Base-by-base conservation (phyloP, 2,888 invertebrate species). In the Epistrophella euchroma region DNA sequence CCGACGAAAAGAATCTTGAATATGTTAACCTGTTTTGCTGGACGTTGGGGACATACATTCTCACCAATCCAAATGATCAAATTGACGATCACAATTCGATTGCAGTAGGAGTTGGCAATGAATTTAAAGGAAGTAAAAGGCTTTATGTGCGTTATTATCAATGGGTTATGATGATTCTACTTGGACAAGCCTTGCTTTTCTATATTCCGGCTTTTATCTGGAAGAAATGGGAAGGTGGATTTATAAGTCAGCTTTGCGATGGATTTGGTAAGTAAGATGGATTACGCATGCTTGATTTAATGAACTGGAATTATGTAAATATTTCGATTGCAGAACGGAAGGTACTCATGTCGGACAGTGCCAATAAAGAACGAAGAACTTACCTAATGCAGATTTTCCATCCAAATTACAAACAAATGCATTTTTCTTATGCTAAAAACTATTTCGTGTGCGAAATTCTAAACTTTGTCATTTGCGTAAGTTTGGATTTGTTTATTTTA, bases 21-120 rank as follows among this genome's bases (percentile, higher is more conserved):
- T 94, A 95, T 35, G 93, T 96, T 10, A 95, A 97, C 89, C 95
- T 95, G 72, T 96, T 95, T 91, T 97, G 97, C 92, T 97, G 96
- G 96, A 96, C 96, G 86, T 94, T 95, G 91, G 96, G 96, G 62
- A 96, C 96, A 5, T 96, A 94, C 88, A 95, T 95, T n/a, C 43
- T 88, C 4, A 55, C 56, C 0, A 52, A 81, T 66, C 70, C 72
- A 13, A 94, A 94, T 88, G 91, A 93, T 4, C 94, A 94, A 9
- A 62, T 79, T 11, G 71, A 52, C 4, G 87, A 87, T 1, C 88
- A 88, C 19, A 62, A 89, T 60, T 83, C 88, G 1, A 89, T 91
- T 55, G 90, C 90, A 13, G 89, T 89, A 87, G 91, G 91, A 13
- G 90, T 91, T 37, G 90, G 90, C 0, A 88, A 89, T 0, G 90